Base-by-base conservation (phyloP, 2,113 vertebrate species). In the Hyla sarda region DNA sequence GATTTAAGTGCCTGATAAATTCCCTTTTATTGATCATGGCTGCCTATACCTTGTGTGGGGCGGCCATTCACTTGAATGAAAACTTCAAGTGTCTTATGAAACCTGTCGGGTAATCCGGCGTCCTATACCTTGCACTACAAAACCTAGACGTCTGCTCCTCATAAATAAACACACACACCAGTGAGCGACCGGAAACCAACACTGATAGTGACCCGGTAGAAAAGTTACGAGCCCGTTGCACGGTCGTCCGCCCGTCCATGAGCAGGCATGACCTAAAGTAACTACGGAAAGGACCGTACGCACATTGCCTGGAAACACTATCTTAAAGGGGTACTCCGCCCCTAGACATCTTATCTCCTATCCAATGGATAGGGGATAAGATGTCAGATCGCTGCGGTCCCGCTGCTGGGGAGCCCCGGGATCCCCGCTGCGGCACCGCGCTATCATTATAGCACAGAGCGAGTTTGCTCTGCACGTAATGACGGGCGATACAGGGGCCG, bases 1-100 rank as follows among this genome's bases (percentile, higher is more conserved):
- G 56, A 65, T 23, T 28, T n/a, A 65, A 82, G 72, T 30, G 19
- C 48, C 48, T 41, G 67, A 52, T n/a, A 73, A 83, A 37, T 74
- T 83, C 69, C 82, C 69, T 74, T 83, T 83, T 83, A n/a, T 45
- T 9, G 30, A 52, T 72, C 5, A n/a, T 30, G 50, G n/a, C 60
- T 60, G 8, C 48, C 50, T 73, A 14, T 14, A 13, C 47, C 16
- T n/a, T 10, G 25, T 19, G 74, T 16, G 47, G 65, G 19, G 74
- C 16, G 47, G 65, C 48, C 65, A 83, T 52, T 54, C 81, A 69
- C 62, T 54, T 82, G 47, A 82, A 82, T 69, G 0, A 32, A 81
- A 50, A 30, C 67, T 23, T 48, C 67, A 48, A 34, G 45, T 74
- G 30, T 13, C 45, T 67, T 73, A 74, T 83, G 2, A 58, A 58